Evolutionary conservation across 1,140 invertebrate genomes (phyloP).

Genomic region (Bombus affinis): DNA sequence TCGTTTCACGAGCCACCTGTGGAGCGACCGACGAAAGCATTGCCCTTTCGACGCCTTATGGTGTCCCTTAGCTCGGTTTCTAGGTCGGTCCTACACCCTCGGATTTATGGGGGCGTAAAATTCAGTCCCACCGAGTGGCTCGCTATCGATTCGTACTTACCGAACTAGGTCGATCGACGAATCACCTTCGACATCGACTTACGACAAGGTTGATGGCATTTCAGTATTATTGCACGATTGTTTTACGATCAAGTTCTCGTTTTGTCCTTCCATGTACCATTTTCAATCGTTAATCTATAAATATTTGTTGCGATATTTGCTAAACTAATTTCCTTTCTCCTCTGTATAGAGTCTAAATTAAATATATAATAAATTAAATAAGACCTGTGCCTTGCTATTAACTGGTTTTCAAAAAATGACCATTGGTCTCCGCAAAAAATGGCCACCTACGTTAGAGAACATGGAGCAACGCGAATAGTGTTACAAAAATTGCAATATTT

Average conservation of each 20-base stretch:
- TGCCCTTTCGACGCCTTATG: conserved; percentile 52
- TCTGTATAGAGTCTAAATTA: too few species aligned
- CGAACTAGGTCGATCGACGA: conserved; percentile 14
- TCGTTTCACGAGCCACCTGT: conserved; percentile 70
- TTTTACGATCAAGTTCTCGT: background rate
- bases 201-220: background rate
- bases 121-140: background rate
- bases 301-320: too few species aligned
- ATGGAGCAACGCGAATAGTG: too few species aligned
- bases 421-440: too few species aligned
- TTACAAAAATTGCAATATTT: too few species aligned
- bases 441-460: too few species aligned
- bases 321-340: too few species aligned
- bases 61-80: conserved; percentile 35
- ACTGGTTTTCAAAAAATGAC: too few species aligned
- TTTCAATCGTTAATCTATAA: too few species aligned
- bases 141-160: conserved; percentile 22
- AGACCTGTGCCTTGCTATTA: too few species aligned
- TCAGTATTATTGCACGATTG: background rate
- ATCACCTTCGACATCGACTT: conserved; percentile 5
- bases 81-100: conserved; percentile 8
- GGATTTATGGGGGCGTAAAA: conserved; percentile 36
- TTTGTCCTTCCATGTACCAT: too few species aligned
- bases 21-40: conserved; percentile 54
- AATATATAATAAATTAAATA: too few species aligned